These are phyloP conservation scores for Melanotaenia maccullochi DNA, from an alignment of 2,797 vertebrate species.

Conservation along the genomic window DNA sequence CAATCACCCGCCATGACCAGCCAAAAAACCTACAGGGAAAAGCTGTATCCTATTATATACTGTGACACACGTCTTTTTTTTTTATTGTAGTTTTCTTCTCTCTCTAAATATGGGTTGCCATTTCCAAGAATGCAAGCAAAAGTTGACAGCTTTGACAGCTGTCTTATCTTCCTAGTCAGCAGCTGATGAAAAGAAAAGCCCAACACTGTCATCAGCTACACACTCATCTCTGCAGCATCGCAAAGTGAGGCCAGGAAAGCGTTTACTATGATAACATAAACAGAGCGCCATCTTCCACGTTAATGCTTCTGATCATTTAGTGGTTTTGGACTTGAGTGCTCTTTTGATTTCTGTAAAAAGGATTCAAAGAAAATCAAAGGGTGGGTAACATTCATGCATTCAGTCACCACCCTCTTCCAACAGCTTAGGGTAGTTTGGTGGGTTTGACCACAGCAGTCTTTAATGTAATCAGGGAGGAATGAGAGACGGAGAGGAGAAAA, in stretches of 20 bases:
- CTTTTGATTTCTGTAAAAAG: conserved; percentile 10
- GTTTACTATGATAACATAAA: conserved; percentile 6
- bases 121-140: conserved; percentile 54
- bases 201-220: conserved; percentile 35
- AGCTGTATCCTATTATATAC: no score
- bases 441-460: conserved; percentile 65
- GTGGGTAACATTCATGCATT: conserved; percentile 46
- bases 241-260: conserved; percentile 26
- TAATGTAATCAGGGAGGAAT: conserved; percentile 75
- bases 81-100: not conserved
- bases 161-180: conserved; percentile 66
- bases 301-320: conserved; percentile 6
- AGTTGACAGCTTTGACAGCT: conserved; percentile 63
- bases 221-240: conserved; percentile 50
- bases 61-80: no score
- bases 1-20: no score
- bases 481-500: conserved; percentile 47
- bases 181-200: conserved; percentile 38
- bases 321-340: conserved; percentile 18
- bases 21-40: no score
- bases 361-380: conserved; percentile 39
- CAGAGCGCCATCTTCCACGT: not conserved
- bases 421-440: conserved; percentile 53
- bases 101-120: conserved; percentile 36
- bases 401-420: conserved; percentile 56